Percentiles rank a stretch among this genome's conserved stretches.
phyloP scores from a whole-genome alignment of 2,888 invertebrate species.

The Drosophila bunnanda region DNA sequence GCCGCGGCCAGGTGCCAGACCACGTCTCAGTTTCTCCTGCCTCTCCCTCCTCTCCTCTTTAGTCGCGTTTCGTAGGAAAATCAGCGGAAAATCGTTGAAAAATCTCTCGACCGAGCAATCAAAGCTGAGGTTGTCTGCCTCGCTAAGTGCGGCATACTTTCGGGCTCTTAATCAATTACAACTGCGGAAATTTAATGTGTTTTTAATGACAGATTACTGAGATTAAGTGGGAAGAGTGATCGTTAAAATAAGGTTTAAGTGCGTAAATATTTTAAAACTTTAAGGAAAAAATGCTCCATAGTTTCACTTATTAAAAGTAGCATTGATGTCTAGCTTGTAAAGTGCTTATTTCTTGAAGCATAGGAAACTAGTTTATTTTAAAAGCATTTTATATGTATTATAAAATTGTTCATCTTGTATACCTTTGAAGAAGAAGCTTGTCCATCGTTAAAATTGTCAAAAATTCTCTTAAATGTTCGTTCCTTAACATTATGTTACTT shows the following conservation, averaged over 20 bases:
- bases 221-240: not conserved
- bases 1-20: slow-evolving; percentile 34
- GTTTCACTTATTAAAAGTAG: no score
- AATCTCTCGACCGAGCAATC: slow-evolving; percentile 2
- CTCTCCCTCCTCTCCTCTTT: not conserved
- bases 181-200: slow-evolving; percentile 2
- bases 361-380: not conserved
- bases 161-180: slow-evolving; percentile 25
- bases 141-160: slow-evolving; percentile 39
- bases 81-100: slow-evolving; percentile 19
- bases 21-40: slow-evolving; percentile 20
- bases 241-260: not conserved
- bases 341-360: not conserved
- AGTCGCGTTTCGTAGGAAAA: not conserved
- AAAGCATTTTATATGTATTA: no score
- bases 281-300: accelerated
- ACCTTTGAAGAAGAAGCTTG: no score
- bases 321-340: no score
- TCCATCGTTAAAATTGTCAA: no score
- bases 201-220: slow-evolving; percentile 8
- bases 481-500: no score
- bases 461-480: no score
- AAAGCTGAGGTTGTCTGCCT: slow-evolving; percentile 5
- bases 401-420: no score
- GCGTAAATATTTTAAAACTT: not conserved